These are phyloP conservation scores for Elymnias hypermnestra DNA, from an alignment of 1,140 invertebrate genomes.

Conservation along the genomic window DNA sequence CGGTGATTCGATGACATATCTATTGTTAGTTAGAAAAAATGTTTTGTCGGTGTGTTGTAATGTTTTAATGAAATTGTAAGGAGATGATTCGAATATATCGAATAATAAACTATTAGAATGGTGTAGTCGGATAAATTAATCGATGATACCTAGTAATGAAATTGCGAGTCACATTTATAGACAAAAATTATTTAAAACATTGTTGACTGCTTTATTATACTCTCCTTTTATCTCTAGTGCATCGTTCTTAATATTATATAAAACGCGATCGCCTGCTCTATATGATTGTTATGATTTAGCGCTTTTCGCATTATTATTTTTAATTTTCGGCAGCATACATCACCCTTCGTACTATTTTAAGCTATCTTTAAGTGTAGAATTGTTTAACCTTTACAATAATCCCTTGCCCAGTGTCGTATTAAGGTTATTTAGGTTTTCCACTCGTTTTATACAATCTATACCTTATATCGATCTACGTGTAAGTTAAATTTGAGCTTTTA, in stretches of 20 bases:
- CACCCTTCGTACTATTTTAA: conserved; percentile 53
- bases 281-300: background rate
- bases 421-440: conserved; percentile 71
- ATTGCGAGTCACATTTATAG: conserved; percentile 9
- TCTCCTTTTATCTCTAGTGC: conserved; percentile 11
- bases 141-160: conserved; percentile 15
- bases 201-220: conserved; percentile 4
- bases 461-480: conserved; percentile 62
- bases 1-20: conserved; percentile 71
- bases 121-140: conserved; percentile 18
- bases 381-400: conserved; percentile 63
- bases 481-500: conserved; percentile 72
- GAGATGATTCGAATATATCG: conserved; percentile 27
- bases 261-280: conserved; percentile 5
- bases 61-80: conserved; percentile 34
- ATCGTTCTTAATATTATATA: conserved; percentile 7
- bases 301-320: conserved; percentile 5
- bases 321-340: conserved; percentile 6
- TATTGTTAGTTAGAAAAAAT: conserved; percentile 68
- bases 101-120: conserved; percentile 22
- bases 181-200: background rate
- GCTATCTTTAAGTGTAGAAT: conserved; percentile 69
- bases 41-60: conserved; percentile 57
- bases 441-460: conserved; percentile 74
- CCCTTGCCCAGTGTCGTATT: conserved; percentile 62